Base-by-base conservation (phyloP, 1,140 invertebrate genomes). In the Olivierus martensii region DNA sequence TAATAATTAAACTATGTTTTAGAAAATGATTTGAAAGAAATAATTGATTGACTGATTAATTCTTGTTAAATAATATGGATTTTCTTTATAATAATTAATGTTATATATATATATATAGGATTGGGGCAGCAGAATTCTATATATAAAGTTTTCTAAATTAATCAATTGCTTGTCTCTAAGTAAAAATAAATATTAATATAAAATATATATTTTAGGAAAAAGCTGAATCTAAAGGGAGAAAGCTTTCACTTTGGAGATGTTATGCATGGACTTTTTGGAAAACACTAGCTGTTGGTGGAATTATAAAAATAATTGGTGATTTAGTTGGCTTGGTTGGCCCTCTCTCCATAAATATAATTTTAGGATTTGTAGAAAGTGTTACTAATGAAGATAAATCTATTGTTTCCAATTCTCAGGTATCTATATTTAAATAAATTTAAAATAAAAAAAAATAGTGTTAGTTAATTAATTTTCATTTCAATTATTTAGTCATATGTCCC, bases 241-340 rank as follows among this genome's bases (percentile, higher is more conserved):
- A 45, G 38, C 38, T 67, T 12, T 54, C 59, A 35, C 63, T 81
- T 38, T 84, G 82, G 82, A 66, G 68, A 56, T 82, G 80, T 61
- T 84, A 81, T 62, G 70, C 79, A 61, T 71, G 70, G 60, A 78
- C 75, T 46, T 79, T 83, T 59, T 85, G 83, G 80, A 72, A 73
- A 42, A 78, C 79, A 59, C 79, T 87, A 66, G 69, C 77, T 18
- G 66, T 82, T 19, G 82, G 82, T 28, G 85, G 82, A 3, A 52
- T 85, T 34, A 56, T 60, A 51, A 83, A 87, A 63, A 65, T 90
- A 19, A 65, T 79, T n/a, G 81, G 83, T n/a, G 86, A 89, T 68
- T 67, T 79, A 57, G 74, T 79, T 39, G 81, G 79, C 36, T 76
- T 87, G 43, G 74, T 87, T 56, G 83, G 82, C 11, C 84, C 85